Conservation (phyloP, 2,888 invertebrate species). For the Chesias legatella region DNA sequence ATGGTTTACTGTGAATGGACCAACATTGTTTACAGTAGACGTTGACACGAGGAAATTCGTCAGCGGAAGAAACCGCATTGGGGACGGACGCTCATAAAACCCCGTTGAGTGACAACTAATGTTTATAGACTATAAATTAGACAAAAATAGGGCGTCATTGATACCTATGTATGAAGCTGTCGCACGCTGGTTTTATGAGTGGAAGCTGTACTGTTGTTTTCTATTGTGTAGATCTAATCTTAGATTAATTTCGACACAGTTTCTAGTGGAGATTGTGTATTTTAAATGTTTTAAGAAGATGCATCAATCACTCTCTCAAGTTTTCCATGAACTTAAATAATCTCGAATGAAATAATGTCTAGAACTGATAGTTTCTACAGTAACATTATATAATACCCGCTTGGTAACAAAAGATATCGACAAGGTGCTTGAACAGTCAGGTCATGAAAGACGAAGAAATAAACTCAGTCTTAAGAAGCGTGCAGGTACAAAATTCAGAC, state of each 20-base stretch:
- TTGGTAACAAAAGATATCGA: too few relatives aligned
- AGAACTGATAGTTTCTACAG: too few relatives aligned
- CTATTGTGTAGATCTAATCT: slow-evolving; percentile 16
- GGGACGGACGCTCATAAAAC: slow-evolving; percentile 72
- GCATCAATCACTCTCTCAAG: too few relatives aligned
- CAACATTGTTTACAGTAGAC: slow-evolving; percentile 56
- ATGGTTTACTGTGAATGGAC: slow-evolving; percentile 58
- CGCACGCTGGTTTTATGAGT: slow-evolving; percentile 60
- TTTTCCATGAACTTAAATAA: too few relatives aligned
- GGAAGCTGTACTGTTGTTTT: slow-evolving; percentile 24
- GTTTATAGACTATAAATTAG: slow-evolving; percentile 76
- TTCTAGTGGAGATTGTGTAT: too few relatives aligned
- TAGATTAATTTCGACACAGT: slow-evolving; percentile 13
- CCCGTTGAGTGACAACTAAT: slow-evolving; percentile 75
- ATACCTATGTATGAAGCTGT: slow-evolving; percentile 66
- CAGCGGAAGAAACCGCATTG: slow-evolving; percentile 76
- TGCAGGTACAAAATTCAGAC: too few relatives aligned
- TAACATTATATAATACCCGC: too few relatives aligned
- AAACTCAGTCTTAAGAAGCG: too few relatives aligned
- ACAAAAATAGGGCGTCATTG: slow-evolving; percentile 69
- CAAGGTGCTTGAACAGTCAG: too few relatives aligned
- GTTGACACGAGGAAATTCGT: slow-evolving; percentile 76
- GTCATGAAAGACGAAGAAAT: too few relatives aligned
- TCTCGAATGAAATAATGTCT: too few relatives aligned
- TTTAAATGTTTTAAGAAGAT: too few relatives aligned